Conservation (phyloP, 2,797 vertebrate species). For the Orientallactaga sibirica region DNA sequence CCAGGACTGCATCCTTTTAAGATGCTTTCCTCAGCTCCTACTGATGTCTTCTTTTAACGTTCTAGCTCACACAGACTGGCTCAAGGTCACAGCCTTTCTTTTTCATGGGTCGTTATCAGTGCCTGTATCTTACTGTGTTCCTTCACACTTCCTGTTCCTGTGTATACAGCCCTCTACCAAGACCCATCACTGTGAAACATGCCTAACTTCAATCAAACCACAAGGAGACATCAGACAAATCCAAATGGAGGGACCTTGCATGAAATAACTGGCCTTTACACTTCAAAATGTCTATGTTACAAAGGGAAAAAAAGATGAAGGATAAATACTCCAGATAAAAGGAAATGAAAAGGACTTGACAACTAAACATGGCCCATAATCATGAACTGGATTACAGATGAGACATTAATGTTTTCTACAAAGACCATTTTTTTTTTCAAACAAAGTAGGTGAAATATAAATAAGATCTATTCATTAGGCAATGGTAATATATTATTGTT, state of each 20-base stretch:
- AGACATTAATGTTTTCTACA: neutral
- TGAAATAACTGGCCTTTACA: slow-evolving; percentile 19
- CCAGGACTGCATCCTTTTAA: neutral
- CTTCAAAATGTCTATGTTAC: slow-evolving; percentile 51
- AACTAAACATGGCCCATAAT: neutral
- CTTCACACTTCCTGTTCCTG: neutral
- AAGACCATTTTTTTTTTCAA: neutral
- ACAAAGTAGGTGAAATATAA: slow-evolving; percentile 36
- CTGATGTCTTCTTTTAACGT: neutral
- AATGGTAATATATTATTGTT: neutral
- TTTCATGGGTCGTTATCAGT: neutral
- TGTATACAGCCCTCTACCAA: neutral
- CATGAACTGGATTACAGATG: neutral
- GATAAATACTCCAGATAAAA: slow-evolving; percentile 43
- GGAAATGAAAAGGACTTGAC: neutral
- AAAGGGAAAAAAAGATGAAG: slow-evolving; percentile 12
- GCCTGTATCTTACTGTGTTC: neutral
- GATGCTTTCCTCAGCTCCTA: neutral
- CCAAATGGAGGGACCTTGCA: neutral
- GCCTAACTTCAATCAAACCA: neutral
- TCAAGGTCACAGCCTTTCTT: neutral
- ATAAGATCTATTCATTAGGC: neutral
- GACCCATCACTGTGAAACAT: neutral
- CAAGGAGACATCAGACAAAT: neutral
- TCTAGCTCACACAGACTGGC: neutral